Base-by-base conservation (phyloP, 2,113 vertebrate genomes). In the Tupaia tana region DNA sequence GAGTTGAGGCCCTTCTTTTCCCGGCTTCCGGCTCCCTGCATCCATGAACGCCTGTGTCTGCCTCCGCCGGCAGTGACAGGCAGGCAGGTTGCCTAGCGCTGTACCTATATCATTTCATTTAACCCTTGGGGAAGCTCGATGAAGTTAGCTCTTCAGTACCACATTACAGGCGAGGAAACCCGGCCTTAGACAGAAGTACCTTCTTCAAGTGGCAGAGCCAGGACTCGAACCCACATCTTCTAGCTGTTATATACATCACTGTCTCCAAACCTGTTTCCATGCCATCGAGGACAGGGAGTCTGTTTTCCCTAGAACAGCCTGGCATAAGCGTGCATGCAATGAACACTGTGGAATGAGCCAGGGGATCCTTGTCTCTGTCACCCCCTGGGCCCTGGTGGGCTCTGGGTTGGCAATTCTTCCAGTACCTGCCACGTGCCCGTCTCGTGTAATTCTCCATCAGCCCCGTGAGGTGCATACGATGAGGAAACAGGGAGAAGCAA, bases 81-180 rank as follows among this genome's bases (percentile, higher is more conserved):
- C 34, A 29, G 86, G 77, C 67, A 24, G 56, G 63, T 1, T 29
- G 78, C 86, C 81, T 73, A 34, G 58, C 63, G 27, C 58, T 69
- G 9, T 3, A 2, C 58, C 9, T 0, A 12, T 3, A 3, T 13
- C 0, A 3, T 69, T 19, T 1, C 10, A 1, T 0, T 34, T 3
- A 69, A 90, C 67, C 52, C 69, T 56, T 11, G 0, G 29, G 20
- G n/a, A 19, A 54, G 56, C 29, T 56, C 15, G 8, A 20, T 2
- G n/a, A 74, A 15, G 59, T 4, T 24, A 19, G 64, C 87, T 64
- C 69, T 8, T 34, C 29, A 8, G 63, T 1, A 19, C 24, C 27
- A 0, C 3, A 2, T 27, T 11, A 43, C 8, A 18, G 3, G 85
- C 1, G 87, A 61, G 56, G 75, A 59, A 31, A 24, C 24, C 0